A percentile compares a stretch with the other conserved stretches of the same genome.
phyloP scores from a whole-genome alignment of 2,888 invertebrate genomes.

The Dolichopus griseipennis region DNA sequence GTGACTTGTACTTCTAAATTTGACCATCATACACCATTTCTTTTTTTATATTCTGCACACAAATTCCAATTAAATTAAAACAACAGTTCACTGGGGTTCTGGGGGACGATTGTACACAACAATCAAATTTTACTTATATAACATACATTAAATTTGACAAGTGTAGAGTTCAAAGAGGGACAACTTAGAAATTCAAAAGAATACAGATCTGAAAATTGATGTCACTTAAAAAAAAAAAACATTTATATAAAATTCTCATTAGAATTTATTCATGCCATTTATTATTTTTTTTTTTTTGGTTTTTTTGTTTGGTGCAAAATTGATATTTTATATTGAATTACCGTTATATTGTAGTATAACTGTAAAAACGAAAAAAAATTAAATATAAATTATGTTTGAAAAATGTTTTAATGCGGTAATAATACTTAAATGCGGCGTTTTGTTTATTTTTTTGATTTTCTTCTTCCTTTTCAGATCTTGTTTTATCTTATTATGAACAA shows the following conservation, averaged over 20 bases:
- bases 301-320: not conserved
- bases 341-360: too few relatives aligned
- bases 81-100: not conserved
- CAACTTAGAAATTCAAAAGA: too few relatives aligned
- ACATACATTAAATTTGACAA: not conserved
- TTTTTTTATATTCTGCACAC: not conserved
- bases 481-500: not conserved
- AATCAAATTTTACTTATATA: too few relatives aligned
- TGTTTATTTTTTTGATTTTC: not conserved
- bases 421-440: not conserved
- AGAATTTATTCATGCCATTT: not conserved
- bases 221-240: not conserved
- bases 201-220: too few relatives aligned
- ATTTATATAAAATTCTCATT: not conserved
- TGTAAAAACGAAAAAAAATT: not conserved
- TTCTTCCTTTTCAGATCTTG: not conserved
- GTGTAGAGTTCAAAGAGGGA: not conserved
- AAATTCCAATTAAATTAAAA: not conserved
- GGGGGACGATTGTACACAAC: too few relatives aligned
- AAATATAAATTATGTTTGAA: not conserved
- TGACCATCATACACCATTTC: not conserved
- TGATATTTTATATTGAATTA: too few relatives aligned
- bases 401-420: slow-evolving; percentile 4
- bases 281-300: not conserved
- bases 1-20: not conserved